phyloP scores from a whole-genome alignment of 2,113 vertebrate species.

The Erythrocercus mccallii region DNA sequence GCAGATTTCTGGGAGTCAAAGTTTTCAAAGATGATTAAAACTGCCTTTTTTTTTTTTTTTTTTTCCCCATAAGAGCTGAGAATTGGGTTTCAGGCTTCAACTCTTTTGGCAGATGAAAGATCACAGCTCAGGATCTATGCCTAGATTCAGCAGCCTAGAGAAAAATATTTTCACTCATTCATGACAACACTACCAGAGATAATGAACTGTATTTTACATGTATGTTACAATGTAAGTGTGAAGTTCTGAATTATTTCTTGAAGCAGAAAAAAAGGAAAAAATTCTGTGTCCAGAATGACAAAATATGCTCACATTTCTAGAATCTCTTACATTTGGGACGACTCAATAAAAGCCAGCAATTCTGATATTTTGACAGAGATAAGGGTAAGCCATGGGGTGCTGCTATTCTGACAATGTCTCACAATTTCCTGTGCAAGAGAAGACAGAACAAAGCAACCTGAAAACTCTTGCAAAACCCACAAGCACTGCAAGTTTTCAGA shows the following conservation, averaged over 20 bases:
- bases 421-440: not conserved
- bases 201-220: not conserved
- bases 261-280: not conserved
- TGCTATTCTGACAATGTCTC: not conserved
- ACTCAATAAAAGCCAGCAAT: not conserved
- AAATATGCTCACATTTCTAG: not conserved
- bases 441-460: not conserved
- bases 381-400: not conserved
- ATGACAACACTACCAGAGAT: not conserved
- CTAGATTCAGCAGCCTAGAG: not conserved
- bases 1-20: not conserved
- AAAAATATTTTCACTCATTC: not conserved
- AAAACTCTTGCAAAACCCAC: not conserved
- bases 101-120: not conserved
- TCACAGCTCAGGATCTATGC: not conserved
- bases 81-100: not conserved
- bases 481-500: not conserved
- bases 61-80: not conserved
- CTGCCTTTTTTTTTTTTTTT: not conserved
- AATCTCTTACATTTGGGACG: not conserved
- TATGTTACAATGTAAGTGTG: rapidly evolving
- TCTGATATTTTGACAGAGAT: not conserved
- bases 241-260: not conserved
- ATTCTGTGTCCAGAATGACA: not conserved
- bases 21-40: not conserved